phyloP scores from a whole-genome alignment of 2,888 invertebrate genomes.

The Busseola fusca region DNA sequence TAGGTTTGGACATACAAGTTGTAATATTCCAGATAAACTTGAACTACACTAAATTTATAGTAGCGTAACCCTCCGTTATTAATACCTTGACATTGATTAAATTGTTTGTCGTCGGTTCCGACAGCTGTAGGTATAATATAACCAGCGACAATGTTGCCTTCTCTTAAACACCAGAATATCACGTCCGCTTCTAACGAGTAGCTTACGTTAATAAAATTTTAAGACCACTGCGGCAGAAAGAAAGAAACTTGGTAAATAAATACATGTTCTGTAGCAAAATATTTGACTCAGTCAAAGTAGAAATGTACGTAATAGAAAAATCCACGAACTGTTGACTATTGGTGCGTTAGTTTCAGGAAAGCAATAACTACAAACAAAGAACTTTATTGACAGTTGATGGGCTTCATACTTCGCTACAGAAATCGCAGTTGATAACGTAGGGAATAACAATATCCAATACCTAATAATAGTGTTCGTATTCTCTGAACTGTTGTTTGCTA shows the following conservation, averaged over 20 bases:
- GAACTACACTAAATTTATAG: slow-evolving; percentile 33
- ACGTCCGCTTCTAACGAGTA: slow-evolving; percentile 22
- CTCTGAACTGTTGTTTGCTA: not conserved
- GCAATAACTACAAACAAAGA: not conserved
- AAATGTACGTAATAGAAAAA: not conserved
- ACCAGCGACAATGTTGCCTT: slow-evolving; percentile 32
- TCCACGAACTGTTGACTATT: not conserved
- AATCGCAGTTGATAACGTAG: not conserved
- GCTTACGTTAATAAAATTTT: slow-evolving; percentile 21
- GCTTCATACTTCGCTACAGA: not conserved
- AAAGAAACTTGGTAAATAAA: slow-evolving; percentile 1
- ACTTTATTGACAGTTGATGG: not conserved
- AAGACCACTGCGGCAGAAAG: slow-evolving; percentile 16
- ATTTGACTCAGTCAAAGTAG: not conserved
- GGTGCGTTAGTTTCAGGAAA: not conserved
- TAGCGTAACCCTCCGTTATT: slow-evolving; percentile 25
- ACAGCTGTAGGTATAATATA: slow-evolving; percentile 27
- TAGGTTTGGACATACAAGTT: slow-evolving; percentile 36
- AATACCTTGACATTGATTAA: slow-evolving; percentile 49
- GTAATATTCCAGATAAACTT: slow-evolving; percentile 43
- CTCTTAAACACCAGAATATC: slow-evolving; percentile 30
- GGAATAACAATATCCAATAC: not conserved
- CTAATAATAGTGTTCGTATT: not conserved
- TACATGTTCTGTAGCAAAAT: slow-evolving; percentile 1
- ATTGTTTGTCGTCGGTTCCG: slow-evolving; percentile 32